Evolutionary conservation across 1,140 invertebrate species (phyloP), one percentile per base, ranked within the genome.

Genomic region (Hormaphis cornu): DNA sequence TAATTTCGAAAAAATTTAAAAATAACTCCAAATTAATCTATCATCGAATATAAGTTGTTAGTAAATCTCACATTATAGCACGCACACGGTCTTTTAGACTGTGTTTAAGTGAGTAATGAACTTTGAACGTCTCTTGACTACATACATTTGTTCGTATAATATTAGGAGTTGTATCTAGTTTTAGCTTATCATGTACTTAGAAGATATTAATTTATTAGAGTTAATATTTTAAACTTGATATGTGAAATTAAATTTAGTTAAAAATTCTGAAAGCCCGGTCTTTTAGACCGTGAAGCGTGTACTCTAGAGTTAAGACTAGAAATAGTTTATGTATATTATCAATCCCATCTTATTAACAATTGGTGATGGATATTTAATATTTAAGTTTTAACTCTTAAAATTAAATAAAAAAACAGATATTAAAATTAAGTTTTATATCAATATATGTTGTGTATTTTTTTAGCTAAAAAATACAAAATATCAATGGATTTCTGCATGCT

Each of bases 391-490:
- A 35, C 22, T 14, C n/a, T 56, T 56, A 56, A 35, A 22, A 44
- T 6, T 20, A 20, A 22, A 46, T 20, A 20, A 20, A 20, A 56
- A 22, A 16, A 35, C 7, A 56, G 37, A 10, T 22, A 46, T 9
- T 8, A 37, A 40, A 22, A 12, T 3, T 3, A 37, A 22, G 16
- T 3, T 40, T 40, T 5, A 40, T 16, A 20, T 37, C 22, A 58
- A 35, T 6, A 37, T 24, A 58, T 58, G 40, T 24, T 50, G 16
- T 63, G 26, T 44, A 46, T 63, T 63, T 66, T 66, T 66, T 48
- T 66, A 66, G 61, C 61, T 33, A 12, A 66, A 48, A 66, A 30
- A 66, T 66, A 50, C 61, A 66, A 48, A 46, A 50, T 33, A 33
- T 20, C 40, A 48, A 33, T 50, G 40, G 44, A 50, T 37, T 66